A percentile compares a stretch with the other conserved stretches of the same genome.
Evolutionary conservation across 2,113 vertebrate species (phyloP).

Genomic region (Centropus bengalensis): DNA sequence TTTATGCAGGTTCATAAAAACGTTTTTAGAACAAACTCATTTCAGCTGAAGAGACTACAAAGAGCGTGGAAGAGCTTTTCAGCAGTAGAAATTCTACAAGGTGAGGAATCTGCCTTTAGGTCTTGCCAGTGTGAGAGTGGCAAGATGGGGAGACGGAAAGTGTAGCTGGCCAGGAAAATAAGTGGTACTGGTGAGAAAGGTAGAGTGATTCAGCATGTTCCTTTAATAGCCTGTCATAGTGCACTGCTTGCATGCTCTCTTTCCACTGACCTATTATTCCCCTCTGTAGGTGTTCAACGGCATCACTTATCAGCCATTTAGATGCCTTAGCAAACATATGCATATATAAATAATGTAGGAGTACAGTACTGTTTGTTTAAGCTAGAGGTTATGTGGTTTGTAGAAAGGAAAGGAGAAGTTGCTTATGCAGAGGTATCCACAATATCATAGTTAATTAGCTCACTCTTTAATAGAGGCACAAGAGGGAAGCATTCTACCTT

Average conservation of each 20-base stretch:
- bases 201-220: not conserved
- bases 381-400: not conserved
- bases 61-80: not conserved
- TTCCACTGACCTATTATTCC: not conserved
- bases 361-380: not conserved
- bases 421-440: not conserved
- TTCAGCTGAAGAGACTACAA: not conserved
- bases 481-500: not conserved
- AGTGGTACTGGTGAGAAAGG: not conserved
- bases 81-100: not conserved
- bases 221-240: not conserved
- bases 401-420: not conserved
- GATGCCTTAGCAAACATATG: not conserved
- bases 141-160: not conserved
- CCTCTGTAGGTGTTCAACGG: not conserved
- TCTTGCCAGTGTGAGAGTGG: not conserved
- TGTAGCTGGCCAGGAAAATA: not conserved
- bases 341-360: not conserved
- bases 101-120: not conserved
- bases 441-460: not conserved
- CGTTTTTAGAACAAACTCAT: not conserved
- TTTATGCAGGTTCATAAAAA: not conserved
- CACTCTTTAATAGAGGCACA: not conserved
- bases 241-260: not conserved
- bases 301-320: not conserved